phyloP scores from a whole-genome alignment of 2,797 vertebrate genomes.

The Avahi laniger region DNA sequence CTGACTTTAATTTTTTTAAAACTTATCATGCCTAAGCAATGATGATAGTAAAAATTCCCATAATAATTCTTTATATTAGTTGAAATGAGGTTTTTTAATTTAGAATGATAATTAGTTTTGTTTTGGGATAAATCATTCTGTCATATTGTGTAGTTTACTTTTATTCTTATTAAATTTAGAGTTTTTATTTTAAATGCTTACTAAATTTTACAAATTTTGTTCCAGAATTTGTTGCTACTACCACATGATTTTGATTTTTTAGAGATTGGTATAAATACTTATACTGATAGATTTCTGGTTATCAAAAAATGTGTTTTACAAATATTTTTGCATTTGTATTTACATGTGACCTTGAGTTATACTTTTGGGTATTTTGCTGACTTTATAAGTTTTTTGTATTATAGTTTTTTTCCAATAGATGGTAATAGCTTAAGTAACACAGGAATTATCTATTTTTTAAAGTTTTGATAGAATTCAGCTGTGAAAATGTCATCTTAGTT shows the following conservation, averaged over 20 bases:
- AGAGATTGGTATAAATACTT: background rate
- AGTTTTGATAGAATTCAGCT: background rate
- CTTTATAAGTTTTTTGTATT: background rate
- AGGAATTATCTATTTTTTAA: background rate
- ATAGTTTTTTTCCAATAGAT: background rate
- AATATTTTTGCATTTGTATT: conserved; percentile 4
- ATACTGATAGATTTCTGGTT: background rate
- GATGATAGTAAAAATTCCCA: background rate
- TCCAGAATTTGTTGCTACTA: background rate
- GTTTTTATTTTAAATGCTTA: background rate
- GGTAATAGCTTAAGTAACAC: background rate
- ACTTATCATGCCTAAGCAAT: background rate
- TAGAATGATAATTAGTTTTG: background rate
- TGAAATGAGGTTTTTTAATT: background rate
- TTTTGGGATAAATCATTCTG: background rate
- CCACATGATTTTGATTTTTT: background rate
- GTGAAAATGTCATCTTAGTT: background rate
- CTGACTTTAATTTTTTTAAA: background rate
- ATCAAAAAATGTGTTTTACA: background rate
- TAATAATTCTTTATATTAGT: background rate
- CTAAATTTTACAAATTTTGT: background rate
- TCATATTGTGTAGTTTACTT: background rate
- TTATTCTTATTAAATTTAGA: background rate
- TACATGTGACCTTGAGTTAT: background rate
- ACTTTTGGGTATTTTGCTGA: background rate